Evolutionary conservation across 1,140 invertebrate genomes (phyloP), one percentile per base, ranked within the genome.

Genomic region (Hestina assimilis): DNA sequence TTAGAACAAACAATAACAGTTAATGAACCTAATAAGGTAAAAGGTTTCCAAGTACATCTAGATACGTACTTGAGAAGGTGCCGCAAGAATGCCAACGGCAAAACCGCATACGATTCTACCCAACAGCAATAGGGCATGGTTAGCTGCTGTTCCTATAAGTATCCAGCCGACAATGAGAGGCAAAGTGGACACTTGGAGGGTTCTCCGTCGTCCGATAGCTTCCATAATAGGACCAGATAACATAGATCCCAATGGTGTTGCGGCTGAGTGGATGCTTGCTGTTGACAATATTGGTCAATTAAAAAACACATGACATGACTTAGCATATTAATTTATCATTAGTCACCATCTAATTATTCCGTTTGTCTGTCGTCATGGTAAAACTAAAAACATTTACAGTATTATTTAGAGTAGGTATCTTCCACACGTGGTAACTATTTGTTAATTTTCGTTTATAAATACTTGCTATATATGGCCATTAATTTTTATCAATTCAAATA

Each of bases 21-120:
- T n/a, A n/a, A n/a, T n/a, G n/a, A n/a, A n/a, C n/a, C n/a, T n/a
- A n/a, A n/a, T n/a, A n/a, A n/a, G n/a, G n/a, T n/a, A n/a, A n/a
- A n/a, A n/a, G n/a, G n/a, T n/a, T 1, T 28, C 7, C 7, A 8
- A 28, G 6, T 28, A 8, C 1, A 8, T 12, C 0, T 31, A 12
- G 8, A 45, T 54, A 54, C 43, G 45, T 31, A 74, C 72, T 67
- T 74, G 69, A 31, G 67, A 75, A 5, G 72, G 72, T 41, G 93
- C 93, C 3, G 92, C 92, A 50, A 93, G 87, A 38, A 93, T 89
- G 26, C 94, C 94, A 2, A 93, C 92, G 0, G 93, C 91, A 50
- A 94, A 90, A 41, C 93, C 94, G 45, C 92, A 92, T 1, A 94
- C 72, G 9, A 94, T 77, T 57, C 94, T 90, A 1, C 93, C 94